Evolutionary conservation across 2,797 vertebrate genomes (phyloP), one percentile per base, ranked within the genome.

Genomic region (Rhinichthys osculus): DNA sequence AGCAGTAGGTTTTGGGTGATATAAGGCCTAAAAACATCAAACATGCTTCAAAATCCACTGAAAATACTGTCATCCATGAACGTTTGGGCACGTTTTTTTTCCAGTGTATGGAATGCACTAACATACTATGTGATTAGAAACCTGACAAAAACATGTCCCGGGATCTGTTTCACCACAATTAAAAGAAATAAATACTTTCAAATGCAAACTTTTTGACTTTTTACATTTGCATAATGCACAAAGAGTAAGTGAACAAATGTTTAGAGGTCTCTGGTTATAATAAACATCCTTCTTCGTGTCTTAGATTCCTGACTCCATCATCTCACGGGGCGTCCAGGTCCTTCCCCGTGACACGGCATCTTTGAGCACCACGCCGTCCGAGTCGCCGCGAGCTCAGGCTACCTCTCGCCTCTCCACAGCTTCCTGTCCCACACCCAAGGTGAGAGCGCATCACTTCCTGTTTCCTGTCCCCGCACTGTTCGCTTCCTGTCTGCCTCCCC

Each of bases 381-480:
- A 99, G 94, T 99, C 98, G 27, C 98, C 98, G 85, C 97, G 98
- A 85, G 98, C 98, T 90, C 98, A 99, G 95, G 98, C 98, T 92
- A 99, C 98, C 81, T 99, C 98, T 88, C 98, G 98, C 90, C 97
- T 99, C 91, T 99, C 98, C 87, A 99, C 98, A 87, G 98, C 98
- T 90, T 99, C 98, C 94, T 99, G 98, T 90, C 98, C 98, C 91
- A 99, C 98, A 89, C 98, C 98, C 93, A 99, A 99, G 97, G 98
- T 99, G 95, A 97, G 98, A 94, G 76, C 57, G 38, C 73, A 5
- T 72, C 74, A 67, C 74, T 30, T 85, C 54, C 80, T 50, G 74
- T 82, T 38, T 74, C 38, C 66, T 78, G 38, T 62, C 38, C 74
- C 35, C 14, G 86, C 83, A 40, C 77, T 78, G 74, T 71, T 62